Evolutionary conservation across 2,888 invertebrate species (phyloP), one percentile per base, ranked within the genome.

Genomic region (Himalopsyche japonica): DNA sequence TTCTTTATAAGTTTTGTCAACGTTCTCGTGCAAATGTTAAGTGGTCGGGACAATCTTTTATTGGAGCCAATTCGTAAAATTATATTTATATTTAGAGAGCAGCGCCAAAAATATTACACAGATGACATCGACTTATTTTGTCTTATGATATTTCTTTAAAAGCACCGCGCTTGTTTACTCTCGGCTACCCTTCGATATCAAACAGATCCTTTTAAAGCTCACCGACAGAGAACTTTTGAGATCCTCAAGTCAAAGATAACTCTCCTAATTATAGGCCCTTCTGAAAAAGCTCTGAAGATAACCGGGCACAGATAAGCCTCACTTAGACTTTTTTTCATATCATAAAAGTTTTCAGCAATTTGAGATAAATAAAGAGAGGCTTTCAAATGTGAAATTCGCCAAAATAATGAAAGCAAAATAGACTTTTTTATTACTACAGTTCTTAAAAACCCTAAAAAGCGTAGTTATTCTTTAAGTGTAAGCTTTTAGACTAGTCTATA

Each of bases 191-290:
- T 43, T 77, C 77, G 77, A 77, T 34, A 77, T 77, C 77, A 77
- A 77, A 77, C 77, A 37, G 34, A 43, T 43, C 77, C 24, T 77
- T 77, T 77, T 77, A 77, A 77, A 43, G 77, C 34, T 77, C 34
- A 77, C 77, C 77, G 43, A 70, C 70, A 70, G 80, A 47, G 70
- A 80, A 76, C 79, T 76, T 83, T 77, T 43, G 70, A 83, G 83
- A 77, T 57, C 79, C 79, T 81, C 37, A 77, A 81, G 77, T 84
- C 84, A 84, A 84, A 84, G 86, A 84, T 81, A 86, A 86, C 82
- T 84, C 82, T 79, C 79, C 84, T 86, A 86, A 86, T 86, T 86
- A 86, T 81, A 86, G 84, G 84, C 82, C 81, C 86, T 84, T 77
- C 79, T 79, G 84, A 79, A 84, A 86, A 86, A 84, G 86, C 84